Conservation (phyloP, 2,888 invertebrate species). For the Trypoxylon attenuatum region DNA sequence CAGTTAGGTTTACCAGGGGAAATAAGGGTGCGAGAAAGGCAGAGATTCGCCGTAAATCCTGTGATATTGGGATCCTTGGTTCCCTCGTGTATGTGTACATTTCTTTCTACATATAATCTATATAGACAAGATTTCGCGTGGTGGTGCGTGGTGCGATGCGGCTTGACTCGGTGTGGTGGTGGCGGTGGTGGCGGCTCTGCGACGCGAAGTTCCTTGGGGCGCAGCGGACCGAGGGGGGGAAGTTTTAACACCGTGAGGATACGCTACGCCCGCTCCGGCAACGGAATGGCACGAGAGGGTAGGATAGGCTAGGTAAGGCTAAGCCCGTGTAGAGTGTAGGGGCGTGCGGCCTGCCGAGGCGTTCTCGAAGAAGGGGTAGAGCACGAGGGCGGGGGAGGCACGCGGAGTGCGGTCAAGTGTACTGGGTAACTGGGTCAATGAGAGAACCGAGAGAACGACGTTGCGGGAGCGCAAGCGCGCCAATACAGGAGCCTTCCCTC, state of each 20-base stretch:
- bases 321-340: not conserved
- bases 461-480: conserved; percentile 47
- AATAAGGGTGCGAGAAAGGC: too few species aligned
- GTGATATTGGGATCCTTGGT: too few species aligned
- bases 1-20: too few species aligned
- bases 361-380: conserved; percentile 41
- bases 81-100: too few species aligned
- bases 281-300: conserved; percentile 30
- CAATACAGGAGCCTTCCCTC: conserved; percentile 23
- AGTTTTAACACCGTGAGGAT: conserved; percentile 25
- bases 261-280: conserved; percentile 24
- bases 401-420: conserved; percentile 73
- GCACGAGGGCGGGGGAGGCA: conserved; percentile 48
- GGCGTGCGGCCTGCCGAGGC: conserved; percentile 9
- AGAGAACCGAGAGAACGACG: conserved; percentile 58
- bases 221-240: conserved; percentile 12
- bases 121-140: too few species aligned
- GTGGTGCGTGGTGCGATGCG: too few species aligned
- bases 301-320: too few species aligned
- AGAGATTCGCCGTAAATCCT: too few species aligned
- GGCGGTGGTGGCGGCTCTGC: not conserved
- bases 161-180: not conserved
- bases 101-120: too few species aligned
- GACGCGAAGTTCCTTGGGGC: not conserved
- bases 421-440: conserved; percentile 75